A percentile compares a stretch with the other conserved stretches of the same genome.
These are phyloP conservation scores for Thunnus maccoyii DNA, from an alignment of 2,113 vertebrate species.

Conservation along the genomic window DNA sequence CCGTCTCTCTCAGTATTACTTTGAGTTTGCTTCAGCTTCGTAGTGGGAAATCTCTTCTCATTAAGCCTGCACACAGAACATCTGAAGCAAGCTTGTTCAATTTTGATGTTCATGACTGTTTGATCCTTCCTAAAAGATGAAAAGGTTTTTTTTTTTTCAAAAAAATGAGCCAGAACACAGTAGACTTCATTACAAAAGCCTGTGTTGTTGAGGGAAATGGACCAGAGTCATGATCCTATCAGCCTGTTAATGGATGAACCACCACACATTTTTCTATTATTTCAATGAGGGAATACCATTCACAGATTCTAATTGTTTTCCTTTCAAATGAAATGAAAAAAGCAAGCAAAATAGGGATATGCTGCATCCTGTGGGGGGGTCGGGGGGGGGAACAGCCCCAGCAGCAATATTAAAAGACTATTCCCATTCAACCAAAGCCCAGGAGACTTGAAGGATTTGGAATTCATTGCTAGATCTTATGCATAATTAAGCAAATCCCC, in stretches of 20 bases:
- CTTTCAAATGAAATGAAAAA: conserved; percentile 41
- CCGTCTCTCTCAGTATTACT: conserved; percentile 5
- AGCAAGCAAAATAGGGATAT: conserved; percentile 1
- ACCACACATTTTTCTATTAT: conserved; percentile 1
- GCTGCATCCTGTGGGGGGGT: background rate
- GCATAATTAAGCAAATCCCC: conserved; percentile 81
- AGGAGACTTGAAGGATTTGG: conserved; percentile 75
- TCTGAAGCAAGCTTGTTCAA: conserved; percentile 36
- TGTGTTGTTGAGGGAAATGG: conserved; percentile 11
- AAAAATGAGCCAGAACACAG: background rate
- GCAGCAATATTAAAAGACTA: conserved; percentile 66
- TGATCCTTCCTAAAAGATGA: conserved; percentile 53
- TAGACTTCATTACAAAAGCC: conserved; percentile 6
- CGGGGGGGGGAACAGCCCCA: conserved; percentile 27
- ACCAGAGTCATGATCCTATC: background rate
- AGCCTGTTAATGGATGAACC: conserved; percentile 20
- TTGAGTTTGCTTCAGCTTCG: conserved; percentile 28
- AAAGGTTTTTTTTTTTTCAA: conserved; percentile 14
- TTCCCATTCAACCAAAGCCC: conserved; percentile 68
- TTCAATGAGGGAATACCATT: conserved; percentile 27
- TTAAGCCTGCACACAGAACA: conserved; percentile 36
- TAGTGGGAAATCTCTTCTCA: conserved; percentile 32
- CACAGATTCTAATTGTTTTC: conserved; percentile 25
- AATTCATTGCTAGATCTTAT: conserved; percentile 76
- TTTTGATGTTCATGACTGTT: conserved; percentile 46